These are phyloP conservation scores for Chionodraco myersi DNA, from an alignment of 2,113 vertebrate genomes.

Conservation along the genomic window DNA sequence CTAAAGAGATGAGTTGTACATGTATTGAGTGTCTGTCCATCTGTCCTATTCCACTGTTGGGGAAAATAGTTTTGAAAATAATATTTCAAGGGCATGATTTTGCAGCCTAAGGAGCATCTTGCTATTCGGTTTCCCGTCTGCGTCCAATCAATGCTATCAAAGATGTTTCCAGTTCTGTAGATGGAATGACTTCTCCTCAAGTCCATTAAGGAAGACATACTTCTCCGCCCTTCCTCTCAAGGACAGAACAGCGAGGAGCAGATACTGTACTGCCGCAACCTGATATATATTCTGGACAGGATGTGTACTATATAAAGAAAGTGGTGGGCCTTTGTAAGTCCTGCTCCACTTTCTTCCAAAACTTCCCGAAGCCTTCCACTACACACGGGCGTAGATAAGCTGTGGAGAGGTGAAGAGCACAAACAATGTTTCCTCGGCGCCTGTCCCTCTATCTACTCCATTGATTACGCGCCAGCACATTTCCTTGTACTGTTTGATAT, in stretches of 20 bases:
- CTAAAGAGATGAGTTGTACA: not conserved
- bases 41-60: not conserved
- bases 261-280: conserved; percentile 64
- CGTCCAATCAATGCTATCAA: conserved; percentile 31
- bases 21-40: not conserved
- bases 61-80: conserved; percentile 13
- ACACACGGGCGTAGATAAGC: conserved; percentile 64
- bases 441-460: conserved; percentile 6
- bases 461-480: conserved; percentile 5
- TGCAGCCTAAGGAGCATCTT: not conserved
- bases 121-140: conserved; percentile 38
- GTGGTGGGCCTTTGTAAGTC: conserved; percentile 67
- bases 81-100: conserved; percentile 54
- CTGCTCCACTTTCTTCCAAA: conserved; percentile 72
- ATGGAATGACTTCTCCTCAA: conserved; percentile 47
- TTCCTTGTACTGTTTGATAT: conserved; percentile 26
- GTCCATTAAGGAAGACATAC: conserved; percentile 48
- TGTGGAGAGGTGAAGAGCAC: conserved; percentile 49
- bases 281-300: conserved; percentile 81
- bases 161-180: conserved; percentile 9
- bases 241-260: conserved; percentile 67
- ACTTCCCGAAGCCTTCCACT: conserved; percentile 64
- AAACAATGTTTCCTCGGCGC: conserved; percentile 17
- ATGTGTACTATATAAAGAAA: conserved; percentile 77
- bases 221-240: conserved; percentile 55